Evolutionary conservation across 2,888 invertebrate genomes (phyloP).

Genomic region (Cryptocheilus praepositus): DNA sequence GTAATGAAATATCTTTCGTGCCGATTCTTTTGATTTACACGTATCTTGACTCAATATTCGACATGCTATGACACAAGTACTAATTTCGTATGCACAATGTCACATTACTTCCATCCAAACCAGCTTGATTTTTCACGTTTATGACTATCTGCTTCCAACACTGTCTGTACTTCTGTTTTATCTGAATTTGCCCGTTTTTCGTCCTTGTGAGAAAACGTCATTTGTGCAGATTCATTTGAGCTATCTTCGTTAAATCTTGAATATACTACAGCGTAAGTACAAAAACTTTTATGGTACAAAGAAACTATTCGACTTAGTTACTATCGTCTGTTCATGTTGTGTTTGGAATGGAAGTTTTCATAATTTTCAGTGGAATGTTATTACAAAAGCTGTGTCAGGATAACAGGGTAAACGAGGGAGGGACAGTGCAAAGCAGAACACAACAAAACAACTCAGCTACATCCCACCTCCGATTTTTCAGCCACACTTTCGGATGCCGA

Average conservation of each 20-base stretch:
- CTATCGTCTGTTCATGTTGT: no score
- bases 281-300: conserved; percentile 2
- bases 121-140: no score
- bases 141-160: no score
- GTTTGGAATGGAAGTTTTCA: no score
- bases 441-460: conserved; percentile 30
- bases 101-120: no score
- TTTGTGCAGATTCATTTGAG: neutral
- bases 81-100: no score
- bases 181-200: conserved; percentile 20
- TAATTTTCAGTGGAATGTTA: no score
- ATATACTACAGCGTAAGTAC: conserved; percentile 18
- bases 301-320: no score
- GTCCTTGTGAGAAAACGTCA: conserved; percentile 17
- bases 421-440: conserved; percentile 42
- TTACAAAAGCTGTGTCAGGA: no score
- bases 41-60: no score
- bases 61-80: no score
- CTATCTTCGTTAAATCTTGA: conserved; percentile 14
- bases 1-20: conserved; percentile 10
- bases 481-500: conserved; percentile 44
- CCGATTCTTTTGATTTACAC: conserved; percentile 8
- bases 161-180: conserved; percentile 8
- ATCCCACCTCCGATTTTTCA: conserved; percentile 57
- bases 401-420: conserved; percentile 1